Evolutionary conservation across 2,113 vertebrate species (phyloP), one percentile per base, ranked within the genome.

Genomic region (Pitta sordida): DNA sequence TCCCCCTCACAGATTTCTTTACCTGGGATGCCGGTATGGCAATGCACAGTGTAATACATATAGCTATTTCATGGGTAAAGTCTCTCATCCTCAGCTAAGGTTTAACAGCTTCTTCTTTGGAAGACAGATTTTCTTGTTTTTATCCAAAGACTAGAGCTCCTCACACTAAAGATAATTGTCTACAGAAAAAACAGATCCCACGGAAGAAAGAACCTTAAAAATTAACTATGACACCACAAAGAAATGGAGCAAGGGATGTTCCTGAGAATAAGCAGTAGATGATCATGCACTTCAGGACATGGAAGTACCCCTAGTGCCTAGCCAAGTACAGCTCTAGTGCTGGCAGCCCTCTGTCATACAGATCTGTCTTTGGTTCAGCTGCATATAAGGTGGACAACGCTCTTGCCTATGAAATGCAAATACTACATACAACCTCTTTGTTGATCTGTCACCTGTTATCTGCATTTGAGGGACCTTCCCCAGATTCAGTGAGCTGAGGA

Each of bases 401-500:
- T 0, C 18, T 82, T 59, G 44, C 30, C 23, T 68, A 1, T 13
- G 23, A 10, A 29, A 23, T 53, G 15, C 7, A 63, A 56, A 67
- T 52, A 22, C 5, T 77, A 6, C 21, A 67, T 52, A 22, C 5
- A 82, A 6, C 21, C 32, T 39, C 55, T 58, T 43, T 2, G 0
- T 22, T 48, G 26, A 21, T 53, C 49, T 60, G 41, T 39, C 34
- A 19, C 13, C 29, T 68, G 20, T 12, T n/a, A 22, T 7, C 5
- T 6, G 3, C 8, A 13, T 11, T 15, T 12, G 56, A 69, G 32
- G 27, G 27, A 55, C 32, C 27, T 92, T 55, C 29, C 6, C 17
- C 7, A 3, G 3, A 37, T 36, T 51, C 0, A 0, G 17, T 11
- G 30, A 0, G 1, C 37, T n/a, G 20, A 62, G 37, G 48, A 46